Percentiles rank a stretch among this genome's conserved stretches.
phyloP scores from a whole-genome alignment of 2,888 invertebrate genomes.

The Notodonta ziczac region DNA sequence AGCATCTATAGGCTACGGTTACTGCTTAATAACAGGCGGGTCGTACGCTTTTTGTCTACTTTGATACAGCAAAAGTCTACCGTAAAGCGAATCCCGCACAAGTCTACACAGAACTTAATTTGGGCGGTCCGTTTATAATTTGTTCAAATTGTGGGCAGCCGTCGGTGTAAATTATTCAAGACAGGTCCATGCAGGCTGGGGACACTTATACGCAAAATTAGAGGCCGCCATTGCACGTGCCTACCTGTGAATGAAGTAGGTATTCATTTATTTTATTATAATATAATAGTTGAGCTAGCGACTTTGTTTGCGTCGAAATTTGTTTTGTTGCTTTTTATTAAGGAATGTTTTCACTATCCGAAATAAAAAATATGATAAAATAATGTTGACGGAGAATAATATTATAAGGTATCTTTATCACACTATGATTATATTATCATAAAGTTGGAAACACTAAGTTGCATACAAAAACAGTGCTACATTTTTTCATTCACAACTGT shows the following conservation, averaged over 20 bases:
- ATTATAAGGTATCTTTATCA: too few species aligned
- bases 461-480: too few species aligned
- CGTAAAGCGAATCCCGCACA: not conserved
- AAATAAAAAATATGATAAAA: too few species aligned
- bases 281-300: not conserved
- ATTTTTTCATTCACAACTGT: too few species aligned
- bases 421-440: too few species aligned
- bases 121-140: conserved; percentile 55
- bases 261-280: not conserved
- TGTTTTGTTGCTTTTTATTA: not conserved
- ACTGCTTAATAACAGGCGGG: too few species aligned
- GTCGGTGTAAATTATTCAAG: conserved; percentile 50
- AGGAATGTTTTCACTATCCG: too few species aligned
- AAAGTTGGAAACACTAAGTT: too few species aligned
- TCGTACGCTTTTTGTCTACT: too few species aligned
- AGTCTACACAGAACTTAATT: conserved; percentile 32
- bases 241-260: not conserved
- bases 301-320: not conserved
- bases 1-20: too few species aligned
- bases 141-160: conserved; percentile 53
- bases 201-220: conserved; percentile 38
- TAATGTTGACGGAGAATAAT: too few species aligned
- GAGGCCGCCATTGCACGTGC: conserved; percentile 19
- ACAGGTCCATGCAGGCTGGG: conserved; percentile 29
- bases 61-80: too few species aligned